phyloP scores from a whole-genome alignment of 2,888 invertebrate species.

The Thera obeliscata region DNA sequence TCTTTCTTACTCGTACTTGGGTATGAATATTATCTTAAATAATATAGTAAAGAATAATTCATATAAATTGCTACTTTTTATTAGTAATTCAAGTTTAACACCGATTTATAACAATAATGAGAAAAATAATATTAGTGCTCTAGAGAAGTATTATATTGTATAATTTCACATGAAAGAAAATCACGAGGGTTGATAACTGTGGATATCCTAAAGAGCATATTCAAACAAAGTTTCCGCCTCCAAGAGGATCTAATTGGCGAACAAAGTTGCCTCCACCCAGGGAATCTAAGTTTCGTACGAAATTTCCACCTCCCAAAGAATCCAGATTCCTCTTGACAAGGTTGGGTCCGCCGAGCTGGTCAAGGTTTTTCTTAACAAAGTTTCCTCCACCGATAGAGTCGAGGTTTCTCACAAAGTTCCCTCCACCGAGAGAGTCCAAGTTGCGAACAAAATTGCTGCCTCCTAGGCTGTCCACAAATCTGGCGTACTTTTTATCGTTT shows the following conservation, averaged over 20 bases:
- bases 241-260: constrained; percentile 67
- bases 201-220: constrained; percentile 28
- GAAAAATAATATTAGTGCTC: constrained; percentile 46
- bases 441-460: constrained; percentile 72
- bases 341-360: constrained; percentile 74
- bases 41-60: background rate
- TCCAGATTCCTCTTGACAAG: constrained; percentile 74
- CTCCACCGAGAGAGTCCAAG: constrained; percentile 73
- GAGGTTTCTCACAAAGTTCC: constrained; percentile 72
- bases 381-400: constrained; percentile 73
- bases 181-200: constrained; percentile 35
- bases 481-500: constrained; percentile 52
- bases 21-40: background rate
- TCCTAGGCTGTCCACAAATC: constrained; percentile 66
- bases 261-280: constrained; percentile 81
- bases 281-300: constrained; percentile 71
- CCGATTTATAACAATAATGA: constrained; percentile 46
- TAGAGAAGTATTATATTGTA: constrained; percentile 60
- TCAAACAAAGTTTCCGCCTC: constrained; percentile 73
- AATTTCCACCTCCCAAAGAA: constrained; percentile 72
- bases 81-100: constrained; percentile 52
- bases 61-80: constrained; percentile 56
- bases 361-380: constrained; percentile 74
- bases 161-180: constrained; percentile 37
- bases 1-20: background rate